A percentile compares a stretch with the other conserved stretches of the same genome.
These are phyloP conservation scores for Trochalopteron elliotii DNA, from an alignment of 2,113 vertebrate genomes.

Conservation along the genomic window DNA sequence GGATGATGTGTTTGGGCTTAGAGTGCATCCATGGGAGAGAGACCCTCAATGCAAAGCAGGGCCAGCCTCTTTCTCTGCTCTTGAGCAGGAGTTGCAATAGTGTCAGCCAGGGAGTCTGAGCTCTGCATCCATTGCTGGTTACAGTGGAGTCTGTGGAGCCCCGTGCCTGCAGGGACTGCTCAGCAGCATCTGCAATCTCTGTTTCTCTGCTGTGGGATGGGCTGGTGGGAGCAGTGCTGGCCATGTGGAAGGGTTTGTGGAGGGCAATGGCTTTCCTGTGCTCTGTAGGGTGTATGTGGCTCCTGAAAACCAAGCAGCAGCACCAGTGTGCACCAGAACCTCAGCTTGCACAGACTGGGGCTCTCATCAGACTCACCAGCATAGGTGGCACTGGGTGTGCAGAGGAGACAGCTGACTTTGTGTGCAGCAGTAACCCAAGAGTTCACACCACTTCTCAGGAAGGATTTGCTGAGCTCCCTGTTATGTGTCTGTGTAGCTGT, in stretches of 20 bases:
- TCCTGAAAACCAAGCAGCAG: background rate
- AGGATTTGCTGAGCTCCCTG: constrained; percentile 26
- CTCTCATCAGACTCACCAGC: background rate
- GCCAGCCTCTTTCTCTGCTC: background rate
- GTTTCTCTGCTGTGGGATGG: background rate
- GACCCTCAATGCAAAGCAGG: background rate
- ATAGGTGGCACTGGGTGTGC: background rate
- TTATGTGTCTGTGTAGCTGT: background rate
- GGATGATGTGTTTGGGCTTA: background rate
- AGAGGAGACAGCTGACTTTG: background rate
- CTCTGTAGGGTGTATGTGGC: background rate
- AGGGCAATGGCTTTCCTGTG: background rate
- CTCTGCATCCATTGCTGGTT: background rate
- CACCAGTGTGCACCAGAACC: background rate
- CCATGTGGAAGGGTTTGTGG: background rate
- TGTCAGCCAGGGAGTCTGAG: background rate
- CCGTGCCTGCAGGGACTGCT: background rate
- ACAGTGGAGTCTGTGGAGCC: background rate
- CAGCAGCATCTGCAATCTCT: background rate
- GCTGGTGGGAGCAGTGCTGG: background rate
- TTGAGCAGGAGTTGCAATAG: background rate
- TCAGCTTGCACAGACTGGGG: background rate
- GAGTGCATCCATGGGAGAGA: background rate
- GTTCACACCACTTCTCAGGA: background rate
- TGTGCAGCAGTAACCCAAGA: background rate